Conservation (phyloP, 2,113 vertebrate genomes). For the Gopherus flavomarginatus region DNA sequence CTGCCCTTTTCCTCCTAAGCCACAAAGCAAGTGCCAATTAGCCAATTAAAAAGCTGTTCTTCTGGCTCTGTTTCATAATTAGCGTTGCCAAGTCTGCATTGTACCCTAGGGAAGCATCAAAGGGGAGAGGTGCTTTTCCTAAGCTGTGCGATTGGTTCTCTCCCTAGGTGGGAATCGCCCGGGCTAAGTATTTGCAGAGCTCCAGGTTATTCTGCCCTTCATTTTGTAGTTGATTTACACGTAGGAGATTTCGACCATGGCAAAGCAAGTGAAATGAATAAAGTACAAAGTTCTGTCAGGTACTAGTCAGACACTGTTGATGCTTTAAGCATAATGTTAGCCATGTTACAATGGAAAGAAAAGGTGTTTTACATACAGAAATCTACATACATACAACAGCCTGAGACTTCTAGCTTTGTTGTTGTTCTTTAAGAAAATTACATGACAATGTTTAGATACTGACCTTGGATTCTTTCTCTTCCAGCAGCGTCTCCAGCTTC, state of each 20-base stretch:
- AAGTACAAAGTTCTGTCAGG: constrained; percentile 94
- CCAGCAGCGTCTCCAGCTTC: constrained; percentile 96
- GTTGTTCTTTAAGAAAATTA: constrained; percentile 72
- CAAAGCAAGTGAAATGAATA: constrained; percentile 98
- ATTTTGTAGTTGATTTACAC: constrained; percentile 92
- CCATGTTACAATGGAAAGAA: constrained; percentile 96
- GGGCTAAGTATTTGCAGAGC: constrained; percentile 89
- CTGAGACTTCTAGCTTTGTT: constrained; percentile 73
- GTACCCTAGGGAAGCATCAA: not conserved
- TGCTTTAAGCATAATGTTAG: constrained; percentile 90
- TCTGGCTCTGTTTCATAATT: not conserved
- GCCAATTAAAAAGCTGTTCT: constrained; percentile 55
- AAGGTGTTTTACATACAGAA: constrained; percentile 94
- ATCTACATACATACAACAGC: constrained; percentile 89
- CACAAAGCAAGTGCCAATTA: not conserved
- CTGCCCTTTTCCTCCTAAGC: not conserved
- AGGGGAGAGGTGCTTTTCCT: constrained; percentile 45
- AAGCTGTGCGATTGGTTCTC: constrained; percentile 65
- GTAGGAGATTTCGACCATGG: constrained; percentile 96
- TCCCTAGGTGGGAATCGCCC: constrained; percentile 55
- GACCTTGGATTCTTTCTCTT: constrained; percentile 98
- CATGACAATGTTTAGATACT: constrained; percentile 74
- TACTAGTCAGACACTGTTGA: constrained; percentile 96
- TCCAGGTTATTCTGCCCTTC: constrained; percentile 93
- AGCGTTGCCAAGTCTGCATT: constrained; percentile 35